Evolutionary conservation across 2,797 vertebrate genomes (phyloP), one percentile per base, ranked within the genome.

Genomic region (Remorina albescens): DNA sequence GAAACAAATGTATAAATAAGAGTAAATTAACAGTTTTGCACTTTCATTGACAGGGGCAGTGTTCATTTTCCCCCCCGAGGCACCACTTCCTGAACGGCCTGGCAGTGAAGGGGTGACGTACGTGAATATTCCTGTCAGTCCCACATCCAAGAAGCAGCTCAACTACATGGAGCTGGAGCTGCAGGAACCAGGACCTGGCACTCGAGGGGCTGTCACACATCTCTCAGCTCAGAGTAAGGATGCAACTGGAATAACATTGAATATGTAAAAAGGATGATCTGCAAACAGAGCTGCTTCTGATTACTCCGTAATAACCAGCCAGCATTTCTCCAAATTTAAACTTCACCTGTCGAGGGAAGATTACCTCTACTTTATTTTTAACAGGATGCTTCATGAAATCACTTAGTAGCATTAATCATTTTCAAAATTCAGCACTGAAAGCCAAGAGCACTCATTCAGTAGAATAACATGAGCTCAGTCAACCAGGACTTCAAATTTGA

Each of bases 161-260:
- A 95, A 98, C 91, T 98, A 98, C 91, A 94, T 96, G 96, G 97
- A 97, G 86, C 85, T 98, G 89, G 96, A 96, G 85, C 94, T 96
- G 69, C 96, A 95, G 74, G 96, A 96, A 46, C 78, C 92, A 0
- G 74, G 89, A 1, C 68, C 89, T 0, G 88, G 93, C 10, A 53
- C 95, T 83, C 93, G 95, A 93, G 96, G 95, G 91, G 83, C 82
- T 0, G 70, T 57, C 2, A 6, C 86, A 54, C 86, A 89, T 28
- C 79, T 85, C 59, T 82, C 77, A 1, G 62, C 80, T 80, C 90
- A 90, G 18, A 91, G 92, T 92, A 89, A 91, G 88, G 21, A 68
- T 7, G 21, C 57, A 13, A 2, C 39, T 32, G 21, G 23, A 49
- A 41, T 47, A 28, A 30, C 5, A 5, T 59, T 10, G 32, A 4